Evolutionary conservation across 2,888 invertebrate species (phyloP), one percentile per base, ranked within the genome.

Genomic region (Pandemis cinnamomeana): DNA sequence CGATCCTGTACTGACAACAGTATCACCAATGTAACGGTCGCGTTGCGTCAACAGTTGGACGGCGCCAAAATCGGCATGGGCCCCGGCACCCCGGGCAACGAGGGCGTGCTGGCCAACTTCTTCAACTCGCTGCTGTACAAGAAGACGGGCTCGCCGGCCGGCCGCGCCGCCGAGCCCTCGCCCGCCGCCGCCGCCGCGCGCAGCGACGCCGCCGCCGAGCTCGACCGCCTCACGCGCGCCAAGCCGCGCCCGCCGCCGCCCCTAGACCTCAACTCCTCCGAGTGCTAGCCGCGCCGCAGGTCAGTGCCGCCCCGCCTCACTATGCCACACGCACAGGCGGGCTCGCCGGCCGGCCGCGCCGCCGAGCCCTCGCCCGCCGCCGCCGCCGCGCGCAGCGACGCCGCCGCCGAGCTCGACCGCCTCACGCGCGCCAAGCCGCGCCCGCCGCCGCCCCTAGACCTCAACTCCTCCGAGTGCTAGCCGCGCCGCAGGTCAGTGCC

Each of bases 111-210:
- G 78, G 99, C 99, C 11, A 99, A 98, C 93, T 99, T 99, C 95
- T 99, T 99, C 95, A 99, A 99, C 95, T 99, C 99, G 78, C 95
- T 99, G 85, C 95, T 99, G 83, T 97, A 97, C 93, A 99, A 99
- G 95, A 99, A 99, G 94, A 96, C 98, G 53, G 97, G 97, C 55
- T 95, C 96, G 60, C 95, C 96, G 36, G 95, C 79, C 78, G 85
- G 15, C 95, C 97, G 84, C 89, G 95, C 96, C 71, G 95, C 96
- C 8, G 96, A 86, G 80, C 85, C 89, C 71, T 68, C 81, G 13
- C 67, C 70, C 27, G 72, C 46, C 82, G 97, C 96, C 84, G 95
- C 96, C 70, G 95, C 96, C 36, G 96, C 97, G 92, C 95, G 98
- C 77, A 97, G 97, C 20, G 98, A 98, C 91, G 98, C 98, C 51